Evolutionary conservation across 1,140 invertebrate genomes (phyloP), one percentile per base, ranked within the genome.

Genomic region (Macrostomum lignano): DNA sequence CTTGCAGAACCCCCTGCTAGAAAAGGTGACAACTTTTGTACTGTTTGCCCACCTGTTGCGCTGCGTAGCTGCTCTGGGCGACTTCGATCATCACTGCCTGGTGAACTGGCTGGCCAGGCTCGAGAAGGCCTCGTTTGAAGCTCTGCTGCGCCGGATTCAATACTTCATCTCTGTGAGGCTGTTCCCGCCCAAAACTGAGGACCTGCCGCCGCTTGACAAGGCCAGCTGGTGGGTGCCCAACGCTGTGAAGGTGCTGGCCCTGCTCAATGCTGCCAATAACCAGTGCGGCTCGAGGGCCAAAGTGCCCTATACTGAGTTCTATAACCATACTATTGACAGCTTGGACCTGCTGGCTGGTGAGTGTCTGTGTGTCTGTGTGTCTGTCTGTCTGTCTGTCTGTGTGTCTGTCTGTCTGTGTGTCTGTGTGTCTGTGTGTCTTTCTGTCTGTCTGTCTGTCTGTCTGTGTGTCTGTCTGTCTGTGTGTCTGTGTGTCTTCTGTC

Each of bases 161-260:
- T 65, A 65, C 42, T 69, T 70, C 44, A 61, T 69, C 21, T 65
- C 66, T 3, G 59, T 67, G 29, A 48, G 67, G 7, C 61, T 69
- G 40, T 69, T 69, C 45, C 58, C 59, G 7, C 64, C 67, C 21
- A 50, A 51, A 22, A 61, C 65, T 0, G 57, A 65, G 21, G 66
- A 68, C 36, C 48, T 68, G 25, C 66, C 67, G n/a, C 64, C 65
- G 6, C 55, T 65, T 25, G 55, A 50, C 33, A 69, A 67, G 43
- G 65, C 63, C 38, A 52, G 61, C 22, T 70, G 67, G 67, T 70
- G 68, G 68, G 68, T 70, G 21, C 66, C 68, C 0, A 65, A 65
- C 37, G 65, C 63, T 7, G 65, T 63, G 10, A 64, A 66, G 49
- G 61, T 66, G 10, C 46, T 69, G 17, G 67, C 67, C 20, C 49